phyloP scores from a whole-genome alignment of 2,113 vertebrate species.

The Perccottus glenii region DNA sequence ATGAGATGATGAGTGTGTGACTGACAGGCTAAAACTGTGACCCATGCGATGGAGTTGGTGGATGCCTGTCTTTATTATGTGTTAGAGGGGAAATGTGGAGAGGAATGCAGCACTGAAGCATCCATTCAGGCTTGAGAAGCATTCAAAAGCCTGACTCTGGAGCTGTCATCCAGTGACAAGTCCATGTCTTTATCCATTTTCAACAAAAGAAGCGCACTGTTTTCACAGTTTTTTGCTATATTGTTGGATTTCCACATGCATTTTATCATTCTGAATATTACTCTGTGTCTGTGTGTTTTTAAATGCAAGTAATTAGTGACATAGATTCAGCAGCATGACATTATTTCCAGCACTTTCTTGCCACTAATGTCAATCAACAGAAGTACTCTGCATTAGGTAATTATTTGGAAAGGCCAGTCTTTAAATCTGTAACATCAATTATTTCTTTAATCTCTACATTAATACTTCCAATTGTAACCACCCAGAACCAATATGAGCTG shows the following conservation, averaged over 20 bases:
- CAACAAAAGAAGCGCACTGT: too few relatives aligned
- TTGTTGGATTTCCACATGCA: too few relatives aligned
- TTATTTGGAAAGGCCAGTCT: slow-evolving; percentile 57
- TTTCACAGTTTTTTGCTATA: too few relatives aligned
- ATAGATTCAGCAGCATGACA: not conserved
- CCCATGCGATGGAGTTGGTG: slow-evolving; percentile 63
- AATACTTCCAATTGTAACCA: slow-evolving; percentile 9
- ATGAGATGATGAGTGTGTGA: slow-evolving; percentile 69
- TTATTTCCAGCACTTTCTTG: not conserved
- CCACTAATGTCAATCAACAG: slow-evolving; percentile 32
- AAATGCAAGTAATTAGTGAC: not conserved
- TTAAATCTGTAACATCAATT: slow-evolving; percentile 32
- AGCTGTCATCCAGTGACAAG: slow-evolving; percentile 41
- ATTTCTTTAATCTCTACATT: slow-evolving; percentile 22
- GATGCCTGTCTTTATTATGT: slow-evolving; percentile 73
- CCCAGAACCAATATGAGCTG: slow-evolving; percentile 27
- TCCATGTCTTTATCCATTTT: slow-evolving; percentile 32
- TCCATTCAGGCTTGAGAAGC: slow-evolving; percentile 51
- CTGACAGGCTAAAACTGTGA: slow-evolving; percentile 73
- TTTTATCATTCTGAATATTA: too few relatives aligned
- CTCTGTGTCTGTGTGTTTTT: too few relatives aligned
- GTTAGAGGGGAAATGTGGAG: slow-evolving; percentile 44
- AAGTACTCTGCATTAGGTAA: slow-evolving; percentile 32
- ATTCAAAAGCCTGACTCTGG: slow-evolving; percentile 22
- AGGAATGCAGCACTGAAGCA: slow-evolving; percentile 64